Conservation (phyloP, 2,113 vertebrate species). For the Catagonus wagneri region DNA sequence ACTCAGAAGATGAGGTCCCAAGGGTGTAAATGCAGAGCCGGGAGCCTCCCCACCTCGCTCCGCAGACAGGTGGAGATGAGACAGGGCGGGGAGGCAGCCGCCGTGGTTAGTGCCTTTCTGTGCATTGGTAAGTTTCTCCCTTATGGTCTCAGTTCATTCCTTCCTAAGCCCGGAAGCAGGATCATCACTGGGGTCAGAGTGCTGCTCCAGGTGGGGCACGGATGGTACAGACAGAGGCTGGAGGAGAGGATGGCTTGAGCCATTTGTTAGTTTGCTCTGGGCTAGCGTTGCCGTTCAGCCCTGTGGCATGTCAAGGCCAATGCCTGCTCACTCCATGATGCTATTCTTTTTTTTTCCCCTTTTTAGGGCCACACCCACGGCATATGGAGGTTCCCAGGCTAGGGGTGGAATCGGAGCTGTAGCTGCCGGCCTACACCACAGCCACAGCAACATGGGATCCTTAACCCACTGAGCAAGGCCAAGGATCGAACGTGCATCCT, state of each 20-base stretch:
- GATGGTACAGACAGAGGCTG: too few species aligned
- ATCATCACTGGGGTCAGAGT: background rate
- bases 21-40: background rate
- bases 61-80: background rate
- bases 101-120: fast-evolving
- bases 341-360: background rate
- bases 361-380: too few species aligned
- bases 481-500: too few species aligned
- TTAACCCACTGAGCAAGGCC: too few species aligned
- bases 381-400: too few species aligned
- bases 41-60: background rate
- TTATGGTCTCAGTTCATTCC: background rate
- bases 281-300: background rate
- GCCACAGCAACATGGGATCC: too few species aligned
- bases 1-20: background rate
- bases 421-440: too few species aligned
- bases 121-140: background rate
- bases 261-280: background rate
- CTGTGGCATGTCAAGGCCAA: background rate
- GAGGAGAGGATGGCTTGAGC: fast-evolving
- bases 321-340: background rate
- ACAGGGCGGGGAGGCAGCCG: background rate
- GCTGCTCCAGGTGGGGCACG: background rate
- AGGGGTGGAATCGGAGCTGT: too few species aligned
- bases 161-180: background rate